A percentile compares a stretch with the other conserved stretches of the same genome.
phyloP scores from a whole-genome alignment of 2,888 invertebrate species.

The Nysson spinosus region DNA sequence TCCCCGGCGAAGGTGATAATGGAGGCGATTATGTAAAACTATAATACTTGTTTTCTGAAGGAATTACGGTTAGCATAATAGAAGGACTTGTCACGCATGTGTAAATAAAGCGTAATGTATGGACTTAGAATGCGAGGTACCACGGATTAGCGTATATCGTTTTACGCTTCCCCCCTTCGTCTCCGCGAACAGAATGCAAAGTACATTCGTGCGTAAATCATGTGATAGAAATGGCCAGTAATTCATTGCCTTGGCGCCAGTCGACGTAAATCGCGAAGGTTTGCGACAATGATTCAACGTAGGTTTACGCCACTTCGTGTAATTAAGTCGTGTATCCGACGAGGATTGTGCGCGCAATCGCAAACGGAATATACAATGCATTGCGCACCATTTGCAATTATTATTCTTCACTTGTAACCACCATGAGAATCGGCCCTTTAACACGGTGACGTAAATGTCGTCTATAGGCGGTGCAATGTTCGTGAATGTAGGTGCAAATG shows the following conservation, averaged over 20 bases:
- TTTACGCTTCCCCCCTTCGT: conserved; percentile 17
- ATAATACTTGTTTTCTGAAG: not conserved
- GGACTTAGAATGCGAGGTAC: conserved; percentile 49
- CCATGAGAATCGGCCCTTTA: too few relatives aligned
- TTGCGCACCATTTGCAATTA: conserved; percentile 10
- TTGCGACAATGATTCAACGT: conserved; percentile 68
- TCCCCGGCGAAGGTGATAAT: too few relatives aligned
- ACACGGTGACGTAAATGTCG: too few relatives aligned
- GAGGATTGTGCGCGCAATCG: conserved; percentile 52
- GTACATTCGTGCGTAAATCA: conserved; percentile 66
- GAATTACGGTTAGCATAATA: not conserved
- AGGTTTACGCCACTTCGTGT: conserved; percentile 64
- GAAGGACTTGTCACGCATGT: conserved; percentile 28
- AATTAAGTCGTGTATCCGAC: conserved; percentile 64
- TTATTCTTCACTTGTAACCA: conserved; percentile 26
- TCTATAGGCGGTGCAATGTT: too few relatives aligned
- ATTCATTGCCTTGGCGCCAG: conserved; percentile 62
- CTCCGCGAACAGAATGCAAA: conserved; percentile 64
- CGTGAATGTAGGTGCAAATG: too few relatives aligned
- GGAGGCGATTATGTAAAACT: not conserved
- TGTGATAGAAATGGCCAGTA: conserved; percentile 64
- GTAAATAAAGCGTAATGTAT: conserved; percentile 61
- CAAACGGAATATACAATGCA: conserved; percentile 5
- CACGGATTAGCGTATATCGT: conserved; percentile 58
- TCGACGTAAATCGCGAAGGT: conserved; percentile 66